A percentile compares a stretch with the other conserved stretches of the same genome.
Evolutionary conservation across 2,113 vertebrate species (phyloP).

Genomic region (Entelurus aequoreus): DNA sequence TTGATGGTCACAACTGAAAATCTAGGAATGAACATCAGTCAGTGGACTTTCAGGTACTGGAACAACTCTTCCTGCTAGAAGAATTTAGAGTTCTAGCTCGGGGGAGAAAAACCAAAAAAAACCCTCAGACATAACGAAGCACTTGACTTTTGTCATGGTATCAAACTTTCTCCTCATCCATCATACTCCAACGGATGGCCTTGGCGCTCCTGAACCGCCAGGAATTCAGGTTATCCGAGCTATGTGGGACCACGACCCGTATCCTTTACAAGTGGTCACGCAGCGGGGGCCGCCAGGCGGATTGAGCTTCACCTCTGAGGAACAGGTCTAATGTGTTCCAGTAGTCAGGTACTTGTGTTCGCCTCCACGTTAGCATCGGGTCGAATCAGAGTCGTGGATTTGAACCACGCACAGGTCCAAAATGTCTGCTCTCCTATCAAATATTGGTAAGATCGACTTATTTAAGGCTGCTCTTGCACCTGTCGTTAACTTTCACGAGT

Average conservation of each 20-base stretch:
- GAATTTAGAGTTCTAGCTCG: too few relatives aligned
- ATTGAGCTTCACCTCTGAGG: background rate
- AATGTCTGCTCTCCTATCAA: too few relatives aligned
- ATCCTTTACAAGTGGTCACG: background rate
- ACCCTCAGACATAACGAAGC: background rate
- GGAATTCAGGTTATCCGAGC: constrained; percentile 1
- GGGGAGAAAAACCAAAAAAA: too few relatives aligned
- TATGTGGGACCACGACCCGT: background rate
- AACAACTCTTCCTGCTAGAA: too few relatives aligned
- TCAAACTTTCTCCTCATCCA: background rate
- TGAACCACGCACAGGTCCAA: too few relatives aligned
- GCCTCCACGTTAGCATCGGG: background rate
- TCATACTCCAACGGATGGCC: background rate
- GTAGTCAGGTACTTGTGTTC: background rate
- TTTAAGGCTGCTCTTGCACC: too few relatives aligned
- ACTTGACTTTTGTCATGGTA: background rate
- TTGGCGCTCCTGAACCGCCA: background rate
- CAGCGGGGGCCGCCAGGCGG: background rate
- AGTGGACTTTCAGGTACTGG: background rate
- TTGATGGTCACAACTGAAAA: background rate
- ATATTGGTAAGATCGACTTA: too few relatives aligned
- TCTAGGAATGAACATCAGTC: background rate
- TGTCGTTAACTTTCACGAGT: too few relatives aligned
- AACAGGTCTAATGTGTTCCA: background rate
- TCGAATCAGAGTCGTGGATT: too few relatives aligned